Percentiles rank a stretch among this genome's conserved stretches.
Evolutionary conservation across 2,888 invertebrate genomes (phyloP).

Genomic region (Odontothrips loti): DNA sequence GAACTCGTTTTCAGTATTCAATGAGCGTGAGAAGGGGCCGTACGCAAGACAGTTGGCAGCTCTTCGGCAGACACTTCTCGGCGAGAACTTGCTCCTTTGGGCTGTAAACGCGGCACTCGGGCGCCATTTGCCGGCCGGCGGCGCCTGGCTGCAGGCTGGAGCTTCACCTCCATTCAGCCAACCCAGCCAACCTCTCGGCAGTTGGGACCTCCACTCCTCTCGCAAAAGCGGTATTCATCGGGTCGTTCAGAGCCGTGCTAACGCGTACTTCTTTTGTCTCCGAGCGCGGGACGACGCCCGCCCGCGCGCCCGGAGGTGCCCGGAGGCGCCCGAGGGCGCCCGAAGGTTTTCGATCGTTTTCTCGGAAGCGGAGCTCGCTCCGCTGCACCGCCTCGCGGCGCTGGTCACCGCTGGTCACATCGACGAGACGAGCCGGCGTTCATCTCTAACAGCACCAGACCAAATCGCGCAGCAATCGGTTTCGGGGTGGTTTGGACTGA

Average conservation of each 20-base stretch:
- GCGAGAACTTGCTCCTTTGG: background rate
- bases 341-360: background rate
- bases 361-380: background rate
- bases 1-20: no score
- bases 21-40: no score
- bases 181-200: background rate
- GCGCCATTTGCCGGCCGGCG: background rate
- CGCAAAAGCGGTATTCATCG: background rate
- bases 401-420: background rate
- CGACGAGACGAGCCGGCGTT: no score
- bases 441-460: no score
- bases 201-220: background rate
- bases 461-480: no score
- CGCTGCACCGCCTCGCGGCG: background rate
- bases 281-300: background rate
- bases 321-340: no score
- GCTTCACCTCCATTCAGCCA: no score
- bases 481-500: no score
- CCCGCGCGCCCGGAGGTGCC: background rate
- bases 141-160: background rate
- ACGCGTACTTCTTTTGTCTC: conserved; percentile 21
- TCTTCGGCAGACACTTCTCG: no score
- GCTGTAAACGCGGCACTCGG: background rate
- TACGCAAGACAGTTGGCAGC: no score
- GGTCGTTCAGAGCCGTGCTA: background rate